Conservation (phyloP, 2,113 vertebrate species). For the Orientallactaga bullata region DNA sequence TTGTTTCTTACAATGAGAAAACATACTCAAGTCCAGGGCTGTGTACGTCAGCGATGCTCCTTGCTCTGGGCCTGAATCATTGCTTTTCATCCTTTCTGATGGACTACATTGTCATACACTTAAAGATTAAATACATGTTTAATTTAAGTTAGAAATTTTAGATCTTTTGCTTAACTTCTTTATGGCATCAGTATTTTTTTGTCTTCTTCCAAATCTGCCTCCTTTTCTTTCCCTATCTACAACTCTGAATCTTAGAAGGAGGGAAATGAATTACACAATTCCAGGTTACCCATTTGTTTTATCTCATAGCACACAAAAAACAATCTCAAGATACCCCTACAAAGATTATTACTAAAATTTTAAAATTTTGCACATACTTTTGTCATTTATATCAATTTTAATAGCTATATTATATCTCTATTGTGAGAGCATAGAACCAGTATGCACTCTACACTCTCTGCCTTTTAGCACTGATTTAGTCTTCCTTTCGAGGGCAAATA, state of each 20-base stretch:
- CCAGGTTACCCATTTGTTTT: not conserved
- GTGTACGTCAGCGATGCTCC: not conserved
- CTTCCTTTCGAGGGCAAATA: conserved; percentile 51
- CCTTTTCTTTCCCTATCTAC: not conserved
- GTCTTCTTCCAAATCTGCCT: not conserved
- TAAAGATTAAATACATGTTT: not conserved
- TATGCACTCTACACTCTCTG: not conserved
- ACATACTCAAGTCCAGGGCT: not conserved
- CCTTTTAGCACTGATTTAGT: conserved; percentile 36
- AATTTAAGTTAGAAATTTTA: not conserved
- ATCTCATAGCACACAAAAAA: not conserved
- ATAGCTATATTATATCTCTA: not conserved
- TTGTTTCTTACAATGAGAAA: not conserved
- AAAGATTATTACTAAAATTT: not conserved
- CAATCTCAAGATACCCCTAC: not conserved
- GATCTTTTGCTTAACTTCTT: conserved; percentile 13
- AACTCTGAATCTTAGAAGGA: conserved; percentile 14
- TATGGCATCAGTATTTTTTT: not conserved
- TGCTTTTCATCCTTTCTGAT: not conserved
- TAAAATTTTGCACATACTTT: not conserved
- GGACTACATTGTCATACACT: not conserved
- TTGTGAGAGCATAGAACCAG: not conserved
- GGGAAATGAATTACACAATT: conserved; percentile 31
- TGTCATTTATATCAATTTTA: not conserved
- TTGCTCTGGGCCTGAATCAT: too few relatives aligned